Percentiles rank a stretch among this genome's conserved stretches.
These are phyloP conservation scores for Bucco capensis DNA, from an alignment of 2,113 vertebrate species.

Conservation along the genomic window DNA sequence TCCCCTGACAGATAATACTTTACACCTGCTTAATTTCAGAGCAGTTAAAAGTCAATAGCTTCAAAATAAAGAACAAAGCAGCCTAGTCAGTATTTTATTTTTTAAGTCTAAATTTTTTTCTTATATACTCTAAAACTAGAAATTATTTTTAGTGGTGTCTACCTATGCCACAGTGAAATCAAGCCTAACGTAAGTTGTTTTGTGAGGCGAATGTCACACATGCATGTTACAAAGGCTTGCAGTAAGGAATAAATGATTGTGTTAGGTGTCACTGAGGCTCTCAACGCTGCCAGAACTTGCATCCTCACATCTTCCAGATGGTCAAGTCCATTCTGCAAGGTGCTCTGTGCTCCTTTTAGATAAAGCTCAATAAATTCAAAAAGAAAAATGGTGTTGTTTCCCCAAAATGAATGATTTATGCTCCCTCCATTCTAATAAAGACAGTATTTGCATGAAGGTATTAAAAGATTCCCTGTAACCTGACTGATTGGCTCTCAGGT, in stretches of 20 bases:
- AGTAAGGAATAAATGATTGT: background rate
- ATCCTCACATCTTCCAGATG: background rate
- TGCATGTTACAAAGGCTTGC: background rate
- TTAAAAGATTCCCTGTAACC: background rate
- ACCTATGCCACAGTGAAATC: background rate
- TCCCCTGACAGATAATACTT: conserved; percentile 27
- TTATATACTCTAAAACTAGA: background rate
- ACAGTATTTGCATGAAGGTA: background rate
- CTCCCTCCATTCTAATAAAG: background rate
- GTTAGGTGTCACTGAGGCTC: background rate
- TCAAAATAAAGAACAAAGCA: background rate
- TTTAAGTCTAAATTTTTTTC: background rate
- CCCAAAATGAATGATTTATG: background rate
- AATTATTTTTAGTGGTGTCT: background rate
- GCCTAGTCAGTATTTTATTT: background rate
- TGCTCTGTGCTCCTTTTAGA: background rate
- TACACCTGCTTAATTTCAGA: conserved; percentile 39
- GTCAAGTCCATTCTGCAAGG: background rate
- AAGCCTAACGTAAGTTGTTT: background rate
- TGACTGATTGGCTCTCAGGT: background rate
- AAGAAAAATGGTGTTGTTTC: background rate
- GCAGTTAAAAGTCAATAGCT: conserved; percentile 7
- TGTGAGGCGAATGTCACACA: background rate
- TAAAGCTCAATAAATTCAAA: background rate
- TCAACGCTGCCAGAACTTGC: background rate